Evolutionary conservation across 2,113 vertebrate species (phyloP).

Genomic region (Tylochromis polylepis): DNA sequence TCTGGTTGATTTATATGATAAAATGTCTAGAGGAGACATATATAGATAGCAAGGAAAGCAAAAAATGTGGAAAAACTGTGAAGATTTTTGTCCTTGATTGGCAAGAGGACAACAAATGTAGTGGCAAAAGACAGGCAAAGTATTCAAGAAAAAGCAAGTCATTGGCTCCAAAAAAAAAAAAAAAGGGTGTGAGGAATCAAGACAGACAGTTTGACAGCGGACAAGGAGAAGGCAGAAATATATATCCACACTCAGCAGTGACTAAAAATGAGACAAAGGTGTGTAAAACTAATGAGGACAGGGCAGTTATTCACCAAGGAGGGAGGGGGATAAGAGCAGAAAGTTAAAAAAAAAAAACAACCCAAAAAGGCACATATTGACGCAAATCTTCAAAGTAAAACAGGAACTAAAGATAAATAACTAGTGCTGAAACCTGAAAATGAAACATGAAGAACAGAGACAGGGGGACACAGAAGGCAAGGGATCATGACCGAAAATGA

Average conservation of each 20-base stretch:
- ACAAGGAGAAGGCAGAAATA: background rate
- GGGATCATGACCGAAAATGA: background rate
- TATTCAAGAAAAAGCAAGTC: background rate
- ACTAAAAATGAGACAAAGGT: background rate
- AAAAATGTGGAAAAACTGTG: background rate
- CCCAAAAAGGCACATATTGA: background rate
- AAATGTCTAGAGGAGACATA: background rate
- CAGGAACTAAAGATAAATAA: background rate
- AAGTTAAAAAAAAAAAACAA: background rate
- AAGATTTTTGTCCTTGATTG: background rate
- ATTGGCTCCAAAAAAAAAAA: background rate
- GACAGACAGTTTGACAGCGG: background rate
- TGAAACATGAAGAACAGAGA: background rate
- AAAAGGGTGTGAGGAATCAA: background rate
- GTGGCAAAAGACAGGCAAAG: background rate
- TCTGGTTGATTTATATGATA: background rate
- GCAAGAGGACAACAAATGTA: background rate
- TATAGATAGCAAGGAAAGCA: background rate
- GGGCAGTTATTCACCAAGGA: background rate
- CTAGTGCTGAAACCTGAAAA: background rate
- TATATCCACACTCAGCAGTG: background rate
- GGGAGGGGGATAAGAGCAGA: background rate
- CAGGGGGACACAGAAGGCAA: background rate
- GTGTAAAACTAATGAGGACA: background rate
- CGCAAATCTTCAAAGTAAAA: background rate